Evolutionary conservation across 2,797 vertebrate genomes (phyloP).

Genomic region (Pempheris klunzingeri): DNA sequence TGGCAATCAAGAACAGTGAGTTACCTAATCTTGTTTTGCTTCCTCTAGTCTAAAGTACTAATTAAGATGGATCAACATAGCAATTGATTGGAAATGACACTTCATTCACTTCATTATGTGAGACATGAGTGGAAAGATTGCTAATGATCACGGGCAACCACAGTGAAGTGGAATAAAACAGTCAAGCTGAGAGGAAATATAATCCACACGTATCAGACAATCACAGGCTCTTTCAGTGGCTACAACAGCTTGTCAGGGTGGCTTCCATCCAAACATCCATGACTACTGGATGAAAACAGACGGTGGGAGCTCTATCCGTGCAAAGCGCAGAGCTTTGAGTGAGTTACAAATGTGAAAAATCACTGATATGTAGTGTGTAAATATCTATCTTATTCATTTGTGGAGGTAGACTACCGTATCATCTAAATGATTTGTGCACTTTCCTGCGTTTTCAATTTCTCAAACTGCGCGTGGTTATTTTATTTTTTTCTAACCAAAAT

Average conservation of each 20-base stretch:
- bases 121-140: slow-evolving; percentile 81
- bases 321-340: slow-evolving; percentile 28
- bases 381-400: slow-evolving; percentile 53
- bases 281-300: slow-evolving; percentile 60
- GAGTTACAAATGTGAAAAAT: slow-evolving; percentile 51
- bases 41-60: slow-evolving; percentile 79
- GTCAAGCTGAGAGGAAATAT: slow-evolving; percentile 67
- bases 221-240: slow-evolving; percentile 63
- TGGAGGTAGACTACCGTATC: slow-evolving; percentile 35
- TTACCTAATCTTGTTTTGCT: slow-evolving; percentile 78
- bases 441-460: slow-evolving; percentile 44
- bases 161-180: slow-evolving; percentile 73
- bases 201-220: slow-evolving; percentile 72
- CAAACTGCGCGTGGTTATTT: slow-evolving; percentile 16
- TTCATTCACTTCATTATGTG: slow-evolving; percentile 80
- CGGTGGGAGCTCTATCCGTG: slow-evolving; percentile 46
- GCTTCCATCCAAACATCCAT: slow-evolving; percentile 69
- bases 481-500: slow-evolving; percentile 16
- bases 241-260: slow-evolving; percentile 67
- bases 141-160: slow-evolving; percentile 78
- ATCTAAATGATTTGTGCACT: slow-evolving; percentile 34
- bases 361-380: slow-evolving; percentile 42
- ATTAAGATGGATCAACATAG: slow-evolving; percentile 81
- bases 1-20: slow-evolving; percentile 62
- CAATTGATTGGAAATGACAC: slow-evolving; percentile 82